Evolutionary conservation across 1,140 invertebrate genomes (phyloP), one percentile per base, ranked within the genome.

Genomic region (Apis laboriosa): DNA sequence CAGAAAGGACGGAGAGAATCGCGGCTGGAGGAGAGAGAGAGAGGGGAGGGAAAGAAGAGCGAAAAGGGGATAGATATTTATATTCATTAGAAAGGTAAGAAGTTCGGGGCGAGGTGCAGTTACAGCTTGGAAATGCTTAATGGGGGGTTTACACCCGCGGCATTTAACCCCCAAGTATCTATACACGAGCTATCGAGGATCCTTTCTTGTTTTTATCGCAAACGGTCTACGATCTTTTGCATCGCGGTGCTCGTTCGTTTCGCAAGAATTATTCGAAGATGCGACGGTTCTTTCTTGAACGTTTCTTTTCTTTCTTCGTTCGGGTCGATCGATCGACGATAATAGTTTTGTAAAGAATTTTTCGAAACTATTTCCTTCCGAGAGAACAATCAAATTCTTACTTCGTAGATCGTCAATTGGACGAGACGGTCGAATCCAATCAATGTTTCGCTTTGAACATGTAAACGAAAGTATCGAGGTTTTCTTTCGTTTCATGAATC

Each of bases 31-130:
- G 11, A 17, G 21, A 28, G 60, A 24, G 53, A n/a, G 68, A 34
- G 63, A 61, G 49, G 19, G 51, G 49, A 17, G 28, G 5, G 34
- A 28, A 56, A 61, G 75, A 24, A 34, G 51, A 43, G 55, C 63
- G 67, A 15, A 64, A 77, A 68, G 58, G 43, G 70, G 68, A 43
- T 61, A 34, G 81, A 89, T 90, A 90, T 90, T 90, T 88, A 89
- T 90, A 90, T 90, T 90, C 88, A 90, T 90, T 90, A 88, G 84
- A 85, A 90, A 86, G 34, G 84, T 89, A 90, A 90, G 89, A 90
- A 90, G 84, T 70, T 43, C 88, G 21, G 58, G 9, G 43, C 11
- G 53, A 67, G 75, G 83, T 75, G 70, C 74, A 77, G 83, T 87
- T 84, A 74, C 86, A 88, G 80, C 86, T 83, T 66, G 77, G 71